These are phyloP conservation scores for Papilio elwesi DNA, from an alignment of 2,888 invertebrate genomes.

Conservation along the genomic window DNA sequence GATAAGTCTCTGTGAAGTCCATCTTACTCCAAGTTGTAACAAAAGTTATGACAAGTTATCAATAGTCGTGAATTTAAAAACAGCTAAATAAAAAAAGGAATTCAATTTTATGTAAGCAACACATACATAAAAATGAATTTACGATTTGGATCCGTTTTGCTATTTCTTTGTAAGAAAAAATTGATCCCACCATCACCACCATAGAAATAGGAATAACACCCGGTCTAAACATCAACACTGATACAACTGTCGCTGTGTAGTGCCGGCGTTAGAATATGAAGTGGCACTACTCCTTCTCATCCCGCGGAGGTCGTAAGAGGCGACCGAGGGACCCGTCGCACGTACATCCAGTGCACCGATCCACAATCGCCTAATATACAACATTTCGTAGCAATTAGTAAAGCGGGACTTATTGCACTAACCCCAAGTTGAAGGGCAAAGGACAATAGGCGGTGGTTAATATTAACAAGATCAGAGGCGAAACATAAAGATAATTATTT, in stretches of 20 bases:
- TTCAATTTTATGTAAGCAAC: background rate
- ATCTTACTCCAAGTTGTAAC: conserved; percentile 10
- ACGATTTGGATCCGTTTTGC: no score
- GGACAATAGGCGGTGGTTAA: conserved; percentile 11
- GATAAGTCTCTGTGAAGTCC: background rate
- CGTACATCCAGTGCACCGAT: conserved; percentile 22
- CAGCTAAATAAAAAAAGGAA: background rate
- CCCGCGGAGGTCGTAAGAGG: conserved; percentile 44
- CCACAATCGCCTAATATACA: background rate
- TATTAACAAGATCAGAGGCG: background rate
- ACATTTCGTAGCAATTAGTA: conserved; percentile 13
- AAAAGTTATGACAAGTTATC: background rate
- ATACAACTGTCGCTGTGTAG: background rate
- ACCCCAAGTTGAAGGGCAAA: conserved; percentile 35
- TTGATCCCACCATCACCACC: background rate
- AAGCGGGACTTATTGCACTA: conserved; percentile 25
- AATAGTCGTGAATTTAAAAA: background rate
- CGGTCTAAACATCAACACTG: background rate
- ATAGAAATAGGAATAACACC: background rate
- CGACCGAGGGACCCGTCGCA: conserved; percentile 39
- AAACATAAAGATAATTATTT: background rate
- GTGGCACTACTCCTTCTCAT: conserved; percentile 42
- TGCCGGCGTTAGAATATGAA: conserved; percentile 40
- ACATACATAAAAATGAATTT: no score
- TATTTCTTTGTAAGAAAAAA: background rate